Evolutionary conservation across 2,888 invertebrate species (phyloP), one percentile per base, ranked within the genome.

Genomic region (Drosophila quasianomalipes): DNA sequence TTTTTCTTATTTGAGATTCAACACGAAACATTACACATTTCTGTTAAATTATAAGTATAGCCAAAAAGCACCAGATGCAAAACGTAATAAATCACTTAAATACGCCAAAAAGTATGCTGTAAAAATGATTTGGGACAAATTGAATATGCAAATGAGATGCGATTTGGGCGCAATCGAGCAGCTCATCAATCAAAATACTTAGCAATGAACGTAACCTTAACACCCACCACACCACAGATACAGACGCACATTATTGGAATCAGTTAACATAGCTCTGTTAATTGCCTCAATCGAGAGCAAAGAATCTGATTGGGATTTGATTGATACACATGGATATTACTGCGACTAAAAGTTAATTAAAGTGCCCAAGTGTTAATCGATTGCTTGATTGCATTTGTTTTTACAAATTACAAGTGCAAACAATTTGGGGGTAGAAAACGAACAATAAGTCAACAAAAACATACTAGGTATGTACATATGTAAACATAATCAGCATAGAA

Each of bases 181-280:
- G 41, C 54, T 69, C 47, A 49, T 69, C 67, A 69, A 69, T 69
- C 67, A 68, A 54, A 49, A 31, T 51, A 41, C 16, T 47, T 16
- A 12, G 22, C 19, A 37, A 35, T 30, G 16, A 16, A 5, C 16
- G 16, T 28, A 16, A 30, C 9, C 47, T 22, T 14, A 47, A 7
- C 22, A 14, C 47, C 14, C 22, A 22, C 9, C 14, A 16, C 22
- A 22, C 9, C 14, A 16, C n/a, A 41, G 3, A n/a, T 5, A 41
- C 12, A 14, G 7, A 47, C 31, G 6, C 16, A 22, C 14, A 26
- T 3, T 5, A 31, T 22, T 41, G 47, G 16, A 33, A 63, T 51
- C 49, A 31, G 33, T 68, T 69, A 55, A 16, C 35, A 49, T 16
- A 54, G 47, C 31, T n/a, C 16, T 31, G 47, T 49, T 68, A 55